Percentiles rank a stretch among this genome's conserved stretches.
Evolutionary conservation across 2,797 vertebrate species (phyloP).

Genomic region (Lepilemur ruficaudatus): DNA sequence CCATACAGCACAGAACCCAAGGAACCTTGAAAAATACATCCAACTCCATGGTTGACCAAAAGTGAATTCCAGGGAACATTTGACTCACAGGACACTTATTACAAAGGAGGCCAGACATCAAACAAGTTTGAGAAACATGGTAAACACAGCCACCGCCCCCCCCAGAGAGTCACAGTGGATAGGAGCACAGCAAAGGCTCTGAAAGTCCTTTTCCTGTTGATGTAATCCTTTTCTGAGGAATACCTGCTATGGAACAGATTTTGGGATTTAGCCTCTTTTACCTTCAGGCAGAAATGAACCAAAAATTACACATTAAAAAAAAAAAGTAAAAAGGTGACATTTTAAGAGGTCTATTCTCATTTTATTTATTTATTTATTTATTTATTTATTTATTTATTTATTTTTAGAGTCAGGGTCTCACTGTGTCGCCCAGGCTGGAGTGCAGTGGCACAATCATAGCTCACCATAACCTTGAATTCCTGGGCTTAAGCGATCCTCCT

Average conservation of each 20-base stretch:
- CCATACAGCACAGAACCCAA: neutral
- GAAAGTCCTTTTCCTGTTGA: neutral
- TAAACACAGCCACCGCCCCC: rapidly evolving
- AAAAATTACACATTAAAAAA: neutral
- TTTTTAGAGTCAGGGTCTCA: neutral
- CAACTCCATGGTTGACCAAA: neutral
- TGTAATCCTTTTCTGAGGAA: neutral
- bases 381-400: neutral
- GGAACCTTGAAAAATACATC: neutral
- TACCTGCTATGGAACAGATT: neutral
- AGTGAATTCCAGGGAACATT: neutral
- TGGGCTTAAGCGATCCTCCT: neutral
- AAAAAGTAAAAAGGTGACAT: neutral
- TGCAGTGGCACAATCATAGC: neutral
- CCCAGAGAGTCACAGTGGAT: neutral
- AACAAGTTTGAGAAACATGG: neutral
- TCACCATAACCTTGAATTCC: neutral
- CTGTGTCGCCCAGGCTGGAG: neutral
- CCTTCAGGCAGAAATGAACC: neutral
- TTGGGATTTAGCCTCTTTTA: neutral
- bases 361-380: neutral
- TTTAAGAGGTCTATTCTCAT: neutral
- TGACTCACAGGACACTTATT: neutral
- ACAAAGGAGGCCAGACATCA: neutral
- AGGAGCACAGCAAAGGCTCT: too few relatives aligned